These are phyloP conservation scores for Bombus vancouverensis DNA, from an alignment of 1,140 invertebrate species.

Conservation along the genomic window DNA sequence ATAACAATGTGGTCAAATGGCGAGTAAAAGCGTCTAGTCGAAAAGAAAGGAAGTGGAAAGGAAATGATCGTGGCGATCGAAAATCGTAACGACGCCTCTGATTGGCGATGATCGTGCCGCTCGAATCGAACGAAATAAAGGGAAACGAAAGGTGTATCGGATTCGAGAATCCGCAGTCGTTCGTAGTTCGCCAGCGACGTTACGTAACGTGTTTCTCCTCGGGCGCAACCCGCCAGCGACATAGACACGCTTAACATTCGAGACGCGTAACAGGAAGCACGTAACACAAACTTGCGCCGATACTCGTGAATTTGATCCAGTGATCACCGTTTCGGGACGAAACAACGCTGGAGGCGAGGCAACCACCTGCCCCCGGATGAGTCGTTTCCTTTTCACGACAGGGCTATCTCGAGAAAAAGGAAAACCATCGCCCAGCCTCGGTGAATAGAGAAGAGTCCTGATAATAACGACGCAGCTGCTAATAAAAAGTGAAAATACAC, in stretches of 20 bases:
- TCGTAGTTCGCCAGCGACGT: not conserved
- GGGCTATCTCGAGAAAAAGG: not conserved
- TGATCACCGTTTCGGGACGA: conserved; percentile 9
- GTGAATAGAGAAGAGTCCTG: not conserved
- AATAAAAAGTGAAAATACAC: conserved; percentile 35
- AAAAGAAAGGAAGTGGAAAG: not conserved
- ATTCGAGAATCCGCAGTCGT: not conserved
- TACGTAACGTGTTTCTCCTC: not conserved
- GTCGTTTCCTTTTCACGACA: not conserved
- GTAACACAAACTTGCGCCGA: conserved; percentile 11
- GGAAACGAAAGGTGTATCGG: not conserved
- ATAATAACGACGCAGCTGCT: conserved; percentile 49
- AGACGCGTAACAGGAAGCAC: not conserved
- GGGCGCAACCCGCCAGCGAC: too few relatives aligned
- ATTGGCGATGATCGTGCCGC: conserved; percentile 4
- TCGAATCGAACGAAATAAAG: conserved; percentile 4
- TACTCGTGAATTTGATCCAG: conserved; percentile 30
- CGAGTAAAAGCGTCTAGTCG: not conserved
- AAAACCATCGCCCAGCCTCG: not conserved
- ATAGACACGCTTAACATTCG: conserved; percentile 11
- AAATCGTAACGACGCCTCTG: conserved; percentile 1
- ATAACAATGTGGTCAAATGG: not conserved
- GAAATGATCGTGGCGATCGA: conserved; percentile 15
- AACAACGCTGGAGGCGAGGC: not conserved
- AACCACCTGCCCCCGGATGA: not conserved